Base-by-base conservation (phyloP, 2,888 invertebrate species). In the Hydropsyche betteni region DNA sequence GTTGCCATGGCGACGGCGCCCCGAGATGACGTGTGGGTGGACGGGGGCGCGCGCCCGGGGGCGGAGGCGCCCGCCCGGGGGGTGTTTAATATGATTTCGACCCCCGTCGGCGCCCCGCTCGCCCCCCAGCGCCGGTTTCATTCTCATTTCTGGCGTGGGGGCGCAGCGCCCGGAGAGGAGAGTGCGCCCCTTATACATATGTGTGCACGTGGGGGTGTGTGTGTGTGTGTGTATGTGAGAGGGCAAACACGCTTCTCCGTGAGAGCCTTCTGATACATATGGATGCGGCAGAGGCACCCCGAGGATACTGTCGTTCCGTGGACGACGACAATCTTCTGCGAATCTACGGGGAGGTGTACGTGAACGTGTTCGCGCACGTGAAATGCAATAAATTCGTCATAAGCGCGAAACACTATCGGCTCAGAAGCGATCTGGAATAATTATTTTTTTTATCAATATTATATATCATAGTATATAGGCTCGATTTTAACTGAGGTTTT, bases 1-100 rank as follows among this genome's bases (percentile, higher is more conserved):
- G 90, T 90, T 89, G 88, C 90, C 87, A 89, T 88, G 89, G 89
- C 88, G 88, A 90, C 90, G 85, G 89, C 89, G 84, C 84, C 83
- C 83, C 83, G 82, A 80, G 81, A 81, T 81, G 80, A 81, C 80
- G 81, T 80, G 80, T 80, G 76, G 77, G 79, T 55, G 78, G 80
- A 79, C 70, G 75, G 73, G 73, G 74, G 51, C 64, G 75, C 58
- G 68, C 73, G 68, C 8, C 8, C 53, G 51, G 12, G 24, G 24
- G 24, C 44, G 7, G 10, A 58, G 64, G 51, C 68, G 24, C 50
- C 53, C 12, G 51, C 24, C 14, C n/a, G 53, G 72, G 76, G 75
- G 78, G 69, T 77, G 79, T 79, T 78, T 79, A 80, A 79, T 80
- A 86, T 87, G 87, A 87, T 87, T 86, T 79, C 80, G 77, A 75